Conservation (phyloP, 2,797 vertebrate genomes). For the Falco biarmicus region DNA sequence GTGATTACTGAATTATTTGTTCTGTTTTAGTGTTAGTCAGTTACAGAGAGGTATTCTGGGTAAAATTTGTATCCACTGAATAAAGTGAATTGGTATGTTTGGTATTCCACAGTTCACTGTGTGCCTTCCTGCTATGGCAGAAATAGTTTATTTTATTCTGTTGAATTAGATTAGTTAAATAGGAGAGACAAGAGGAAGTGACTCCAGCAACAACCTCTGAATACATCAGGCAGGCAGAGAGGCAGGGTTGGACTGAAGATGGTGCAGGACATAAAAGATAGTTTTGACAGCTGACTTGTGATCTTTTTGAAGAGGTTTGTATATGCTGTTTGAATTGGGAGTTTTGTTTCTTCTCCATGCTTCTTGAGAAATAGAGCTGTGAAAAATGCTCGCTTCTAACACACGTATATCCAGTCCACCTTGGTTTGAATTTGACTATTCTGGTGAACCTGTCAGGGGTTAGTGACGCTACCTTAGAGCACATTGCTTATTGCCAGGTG, state of each 20-base stretch:
- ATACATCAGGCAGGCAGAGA: constrained; percentile 29
- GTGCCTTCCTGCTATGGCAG: constrained; percentile 55
- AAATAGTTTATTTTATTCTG: constrained; percentile 44
- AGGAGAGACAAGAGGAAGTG: constrained; percentile 36
- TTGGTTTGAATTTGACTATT: neutral
- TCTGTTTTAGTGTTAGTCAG: constrained; percentile 61
- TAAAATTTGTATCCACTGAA: constrained; percentile 35
- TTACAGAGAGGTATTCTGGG: constrained; percentile 49
- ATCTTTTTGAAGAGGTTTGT: neutral
- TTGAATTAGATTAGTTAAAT: constrained; percentile 50
- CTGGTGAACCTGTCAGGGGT: neutral
- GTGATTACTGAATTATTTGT: constrained; percentile 68
- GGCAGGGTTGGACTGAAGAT: neutral
- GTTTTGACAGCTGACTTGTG: neutral
- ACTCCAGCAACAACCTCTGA: constrained; percentile 11
- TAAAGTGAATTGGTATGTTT: constrained; percentile 56
- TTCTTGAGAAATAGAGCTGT: neutral
- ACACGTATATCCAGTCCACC: neutral
- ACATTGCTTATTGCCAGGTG: neutral
- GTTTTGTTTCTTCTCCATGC: neutral
- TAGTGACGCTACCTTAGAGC: neutral
- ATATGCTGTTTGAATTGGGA: neutral
- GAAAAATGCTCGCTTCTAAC: neutral
- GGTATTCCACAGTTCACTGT: constrained; percentile 43
- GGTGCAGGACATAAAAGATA: neutral